These are phyloP conservation scores for Lottia scabra DNA, from an alignment of 2,888 invertebrate species.

Conservation along the genomic window DNA sequence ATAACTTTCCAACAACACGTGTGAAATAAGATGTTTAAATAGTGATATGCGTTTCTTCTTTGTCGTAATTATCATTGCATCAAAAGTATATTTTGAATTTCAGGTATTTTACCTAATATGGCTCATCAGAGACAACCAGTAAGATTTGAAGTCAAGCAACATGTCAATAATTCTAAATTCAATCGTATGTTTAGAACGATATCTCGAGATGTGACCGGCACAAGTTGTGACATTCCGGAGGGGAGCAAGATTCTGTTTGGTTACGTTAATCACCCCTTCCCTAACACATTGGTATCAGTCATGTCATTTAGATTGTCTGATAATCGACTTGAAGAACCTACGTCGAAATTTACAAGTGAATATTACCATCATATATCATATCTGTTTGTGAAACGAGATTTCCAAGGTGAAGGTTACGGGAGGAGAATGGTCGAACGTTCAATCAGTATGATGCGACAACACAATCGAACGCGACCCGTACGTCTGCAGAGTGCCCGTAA, in stretches of 20 bases:
- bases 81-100: too few species aligned
- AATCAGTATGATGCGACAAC: constrained; percentile 30
- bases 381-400: constrained; percentile 44
- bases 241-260: constrained; percentile 40
- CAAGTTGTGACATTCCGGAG: constrained; percentile 48
- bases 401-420: constrained; percentile 40
- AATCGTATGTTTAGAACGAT: constrained; percentile 42
- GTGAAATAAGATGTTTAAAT: too few species aligned
- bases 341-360: constrained; percentile 32
- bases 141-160: not conserved
- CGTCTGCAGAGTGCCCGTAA: constrained; percentile 43
- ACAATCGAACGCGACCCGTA: constrained; percentile 29
- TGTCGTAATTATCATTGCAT: too few species aligned
- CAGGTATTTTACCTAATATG: too few species aligned
- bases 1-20: too few species aligned
- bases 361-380: constrained; percentile 45
- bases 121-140: too few species aligned
- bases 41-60: too few species aligned
- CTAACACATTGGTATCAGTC: constrained; percentile 28
- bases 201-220: constrained; percentile 46
- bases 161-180: constrained; percentile 21
- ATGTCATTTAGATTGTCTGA: constrained; percentile 37
- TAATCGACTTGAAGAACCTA: constrained; percentile 24
- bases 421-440: constrained; percentile 31
- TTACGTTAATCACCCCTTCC: constrained; percentile 24